Conservation (phyloP, 2,113 vertebrate genomes). For the Pleuronectes platessa region DNA sequence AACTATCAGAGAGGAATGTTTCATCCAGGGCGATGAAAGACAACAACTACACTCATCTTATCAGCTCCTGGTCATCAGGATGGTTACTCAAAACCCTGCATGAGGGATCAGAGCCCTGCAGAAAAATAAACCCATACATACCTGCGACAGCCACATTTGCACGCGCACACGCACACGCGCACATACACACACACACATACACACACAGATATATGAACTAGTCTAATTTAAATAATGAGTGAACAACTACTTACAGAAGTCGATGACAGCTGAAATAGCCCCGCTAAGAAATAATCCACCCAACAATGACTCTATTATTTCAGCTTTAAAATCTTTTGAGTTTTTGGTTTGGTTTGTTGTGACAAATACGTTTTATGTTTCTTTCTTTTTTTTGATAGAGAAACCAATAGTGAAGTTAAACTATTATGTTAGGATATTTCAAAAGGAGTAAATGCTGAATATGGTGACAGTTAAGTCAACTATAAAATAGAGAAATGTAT, state of each 20-base stretch:
- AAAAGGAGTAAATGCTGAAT: too few relatives aligned
- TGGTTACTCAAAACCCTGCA: conserved; percentile 75
- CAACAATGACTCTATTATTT: conserved; percentile 59
- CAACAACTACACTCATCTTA: conserved; percentile 86
- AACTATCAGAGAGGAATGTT: conserved; percentile 91
- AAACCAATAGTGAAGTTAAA: background rate
- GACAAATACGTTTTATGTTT: background rate
- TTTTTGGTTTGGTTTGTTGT: background rate
- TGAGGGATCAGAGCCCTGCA: conserved; percentile 49
- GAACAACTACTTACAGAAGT: conserved; percentile 80
- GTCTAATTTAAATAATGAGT: conserved; percentile 85
- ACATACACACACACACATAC: conserved; percentile 35
- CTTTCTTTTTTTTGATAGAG: background rate
- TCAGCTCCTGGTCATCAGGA: conserved; percentile 85
- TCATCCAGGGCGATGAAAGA: conserved; percentile 89
- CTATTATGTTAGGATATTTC: background rate
- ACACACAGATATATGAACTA: conserved; percentile 71
- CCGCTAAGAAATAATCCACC: conserved; percentile 69
- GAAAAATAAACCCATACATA: conserved; percentile 46
- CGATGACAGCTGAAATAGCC: conserved; percentile 83
- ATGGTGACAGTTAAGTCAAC: too few relatives aligned
- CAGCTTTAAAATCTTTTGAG: conserved; percentile 12
- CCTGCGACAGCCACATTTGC: conserved; percentile 23
- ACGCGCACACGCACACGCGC: conserved; percentile 3
- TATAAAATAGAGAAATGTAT: too few relatives aligned